phyloP scores from a whole-genome alignment of 1,140 invertebrate genomes.

The Macrobrachium rosenbergii region DNA sequence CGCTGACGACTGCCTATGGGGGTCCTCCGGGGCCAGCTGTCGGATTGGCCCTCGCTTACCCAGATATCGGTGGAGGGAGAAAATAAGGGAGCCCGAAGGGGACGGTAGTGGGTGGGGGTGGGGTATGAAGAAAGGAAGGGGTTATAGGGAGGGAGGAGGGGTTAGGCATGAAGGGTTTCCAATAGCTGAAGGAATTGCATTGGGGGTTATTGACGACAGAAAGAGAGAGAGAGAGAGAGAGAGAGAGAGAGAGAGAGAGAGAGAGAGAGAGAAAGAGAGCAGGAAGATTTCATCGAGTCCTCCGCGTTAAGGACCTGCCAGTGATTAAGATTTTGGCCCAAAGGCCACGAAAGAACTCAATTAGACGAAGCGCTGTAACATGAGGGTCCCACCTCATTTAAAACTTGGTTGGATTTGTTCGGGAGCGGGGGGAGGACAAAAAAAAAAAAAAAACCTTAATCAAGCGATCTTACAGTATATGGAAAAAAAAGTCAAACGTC shows the following conservation, averaged over 20 bases:
- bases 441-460: no score
- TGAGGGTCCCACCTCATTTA: no score
- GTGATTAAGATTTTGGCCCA: no score
- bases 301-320: no score
- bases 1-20: slow-evolving; percentile 42
- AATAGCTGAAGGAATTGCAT: background rate
- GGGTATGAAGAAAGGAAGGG: background rate
- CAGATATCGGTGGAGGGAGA: background rate
- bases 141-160: background rate
- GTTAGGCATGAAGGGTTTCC: background rate
- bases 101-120: background rate
- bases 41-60: background rate
- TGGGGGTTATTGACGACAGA: no score
- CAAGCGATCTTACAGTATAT: no score
- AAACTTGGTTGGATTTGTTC: no score
- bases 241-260: slow-evolving; percentile 31
- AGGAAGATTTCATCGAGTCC: background rate
- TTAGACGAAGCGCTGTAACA: no score
- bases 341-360: no score
- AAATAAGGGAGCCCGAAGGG: background rate
- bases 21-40: background rate
- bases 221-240: slow-evolving; percentile 24
- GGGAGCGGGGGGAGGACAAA: no score
- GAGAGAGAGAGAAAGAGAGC: slow-evolving; percentile 21
- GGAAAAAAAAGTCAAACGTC: no score